Base-by-base conservation (phyloP, 2,888 invertebrate genomes). In the Oscheius sp. region DNA sequence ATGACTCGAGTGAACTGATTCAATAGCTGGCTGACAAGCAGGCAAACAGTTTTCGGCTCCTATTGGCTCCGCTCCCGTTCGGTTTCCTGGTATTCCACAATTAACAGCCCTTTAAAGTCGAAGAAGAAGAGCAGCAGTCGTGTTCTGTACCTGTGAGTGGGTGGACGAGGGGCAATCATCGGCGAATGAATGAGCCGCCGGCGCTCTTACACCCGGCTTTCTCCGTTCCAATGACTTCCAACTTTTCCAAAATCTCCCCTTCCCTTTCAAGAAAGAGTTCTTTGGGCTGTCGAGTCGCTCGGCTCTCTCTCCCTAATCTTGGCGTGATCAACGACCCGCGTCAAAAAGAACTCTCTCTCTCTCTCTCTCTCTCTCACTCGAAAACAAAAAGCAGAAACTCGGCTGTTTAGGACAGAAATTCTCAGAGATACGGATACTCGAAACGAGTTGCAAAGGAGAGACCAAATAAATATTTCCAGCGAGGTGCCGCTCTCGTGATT, bases 141-240 rank as follows among this genome's bases (percentile, higher is more conserved):
- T 42, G 42, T 42, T 42, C 63, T 63, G 63, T 63, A 63, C 63
- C 63, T 63, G 63, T 29, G 63, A 63, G 63, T 63, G 63, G 63
- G 63, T 63, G 63, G 63, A 63, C 63, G 48, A 63, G 63, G 53
- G 53, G 63, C 63, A 37, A 63, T 63, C 63, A 63, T 47, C 63
- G 58, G 58, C 63, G 48, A 48, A 63, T 63, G 63, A 63, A 63
- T 63, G 63, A 48, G 13, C 63, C 48, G 63, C 63, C 21, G 63
- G 63, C 63, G 63, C 66, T 66, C 66, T 51, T 55, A 29, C 21
- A 33, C 51, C 13, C 66, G 33, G 7, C 66, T 50, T 53, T 53
- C 66, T 51, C 53, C 55, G 55, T 53, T 66, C 55, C 66, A 66
- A 62, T 62, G 33, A 53, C 66, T 55, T 66, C 66, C 55, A 51